phyloP scores from a whole-genome alignment of 2,888 invertebrate genomes.

The Andrena haemorrhoa region DNA sequence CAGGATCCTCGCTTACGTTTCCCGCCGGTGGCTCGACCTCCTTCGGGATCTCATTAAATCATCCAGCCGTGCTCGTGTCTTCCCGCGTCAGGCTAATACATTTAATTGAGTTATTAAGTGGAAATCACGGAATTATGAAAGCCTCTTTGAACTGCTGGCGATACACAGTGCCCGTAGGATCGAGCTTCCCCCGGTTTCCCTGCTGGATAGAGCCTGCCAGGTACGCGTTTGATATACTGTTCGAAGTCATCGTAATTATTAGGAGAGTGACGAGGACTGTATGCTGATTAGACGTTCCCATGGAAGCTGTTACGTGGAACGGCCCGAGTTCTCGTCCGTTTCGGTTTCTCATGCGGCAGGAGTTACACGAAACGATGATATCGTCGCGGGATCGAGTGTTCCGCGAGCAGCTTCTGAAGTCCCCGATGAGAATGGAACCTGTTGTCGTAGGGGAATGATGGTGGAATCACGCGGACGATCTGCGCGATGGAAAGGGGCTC shows the following conservation, averaged over 20 bases:
- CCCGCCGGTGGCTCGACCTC: slow-evolving; percentile 16
- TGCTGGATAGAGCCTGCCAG: neutral
- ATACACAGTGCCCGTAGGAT: neutral
- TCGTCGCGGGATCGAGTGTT: slow-evolving; percentile 52
- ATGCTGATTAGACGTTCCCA: slow-evolving; percentile 63
- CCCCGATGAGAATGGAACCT: slow-evolving; percentile 57
- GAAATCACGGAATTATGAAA: slow-evolving; percentile 13
- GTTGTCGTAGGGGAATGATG: slow-evolving; percentile 41
- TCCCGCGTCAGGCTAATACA: slow-evolving; percentile 18
- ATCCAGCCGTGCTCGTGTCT: slow-evolving; percentile 2
- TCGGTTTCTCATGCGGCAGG: slow-evolving; percentile 44
- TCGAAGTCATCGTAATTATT: slow-evolving; percentile 37
- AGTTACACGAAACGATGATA: slow-evolving; percentile 58
- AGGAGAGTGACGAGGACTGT: slow-evolving; percentile 39
- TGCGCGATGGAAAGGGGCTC: neutral
- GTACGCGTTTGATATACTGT: slow-evolving; percentile 1
- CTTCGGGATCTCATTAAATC: slow-evolving; percentile 45
- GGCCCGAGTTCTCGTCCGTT: slow-evolving; percentile 12
- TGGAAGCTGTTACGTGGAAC: slow-evolving; percentile 32
- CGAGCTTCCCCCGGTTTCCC: neutral
- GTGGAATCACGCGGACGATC: slow-evolving; percentile 22
- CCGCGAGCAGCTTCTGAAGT: slow-evolving; percentile 50
- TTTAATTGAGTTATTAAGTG: slow-evolving; percentile 37
- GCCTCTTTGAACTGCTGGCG: neutral
- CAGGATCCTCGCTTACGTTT: slow-evolving; percentile 30